Evolutionary conservation across 1,140 invertebrate genomes (phyloP).

Genomic region (Scaptomyza montana): DNA sequence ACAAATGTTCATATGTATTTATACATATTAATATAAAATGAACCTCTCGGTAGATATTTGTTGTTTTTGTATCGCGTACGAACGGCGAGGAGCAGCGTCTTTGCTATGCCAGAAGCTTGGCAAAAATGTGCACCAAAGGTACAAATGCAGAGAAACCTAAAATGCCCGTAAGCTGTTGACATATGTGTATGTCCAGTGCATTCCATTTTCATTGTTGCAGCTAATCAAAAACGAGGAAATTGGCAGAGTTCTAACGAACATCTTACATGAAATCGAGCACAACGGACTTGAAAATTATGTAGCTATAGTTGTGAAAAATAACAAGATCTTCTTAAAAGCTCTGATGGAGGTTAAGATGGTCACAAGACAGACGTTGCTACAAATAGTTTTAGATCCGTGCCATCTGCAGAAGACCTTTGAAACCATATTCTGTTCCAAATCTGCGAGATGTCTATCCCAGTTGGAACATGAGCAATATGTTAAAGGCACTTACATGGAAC

Average conservation of each 20-base stretch:
- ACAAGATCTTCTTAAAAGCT: constrained; percentile 1
- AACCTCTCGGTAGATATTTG: constrained; percentile 8
- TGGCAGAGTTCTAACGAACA: constrained; percentile 18
- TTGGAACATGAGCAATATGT: constrained; percentile 1
- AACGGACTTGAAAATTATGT: constrained; percentile 37
- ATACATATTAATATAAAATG: background rate
- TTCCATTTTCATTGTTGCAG: background rate
- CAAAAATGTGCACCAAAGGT: background rate
- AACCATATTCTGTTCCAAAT: constrained; percentile 16
- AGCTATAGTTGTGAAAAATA: constrained; percentile 21
- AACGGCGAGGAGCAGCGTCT: constrained; percentile 38
- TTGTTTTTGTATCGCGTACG: constrained; percentile 22
- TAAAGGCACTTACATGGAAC: background rate
- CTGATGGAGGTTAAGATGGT: constrained; percentile 13
- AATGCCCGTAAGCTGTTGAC: constrained; percentile 7
- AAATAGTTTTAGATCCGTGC: constrained; percentile 11
- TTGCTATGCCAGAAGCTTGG: constrained; percentile 30
- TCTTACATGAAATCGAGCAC: constrained; percentile 36
- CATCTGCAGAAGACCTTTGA: constrained; percentile 19
- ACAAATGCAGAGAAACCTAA: background rate
- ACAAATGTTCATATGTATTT: background rate
- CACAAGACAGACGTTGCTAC: constrained; percentile 2
- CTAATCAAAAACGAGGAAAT: constrained; percentile 26
- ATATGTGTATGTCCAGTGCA: background rate
- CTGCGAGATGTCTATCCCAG: constrained; percentile 2